phyloP scores from a whole-genome alignment of 2,888 invertebrate species.

The Mayetiola destructor region DNA sequence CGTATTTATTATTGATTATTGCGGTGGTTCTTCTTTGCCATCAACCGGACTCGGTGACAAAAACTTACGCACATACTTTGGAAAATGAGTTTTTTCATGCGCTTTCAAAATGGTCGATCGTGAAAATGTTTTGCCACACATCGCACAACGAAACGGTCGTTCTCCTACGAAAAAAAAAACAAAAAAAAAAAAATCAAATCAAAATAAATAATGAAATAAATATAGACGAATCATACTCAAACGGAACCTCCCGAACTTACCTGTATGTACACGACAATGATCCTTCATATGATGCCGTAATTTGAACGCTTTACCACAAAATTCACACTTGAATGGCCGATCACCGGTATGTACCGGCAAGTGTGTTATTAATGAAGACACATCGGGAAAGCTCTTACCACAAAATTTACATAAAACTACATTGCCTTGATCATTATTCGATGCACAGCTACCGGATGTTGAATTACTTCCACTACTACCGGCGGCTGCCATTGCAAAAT shows the following conservation, averaged over 20 bases:
- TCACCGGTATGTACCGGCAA: slow-evolving; percentile 82
- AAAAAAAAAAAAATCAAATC: no score
- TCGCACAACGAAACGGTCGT: slow-evolving; percentile 72
- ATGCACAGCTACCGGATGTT: slow-evolving; percentile 40
- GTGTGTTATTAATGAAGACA: slow-evolving; percentile 73
- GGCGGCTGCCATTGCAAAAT: slow-evolving; percentile 37
- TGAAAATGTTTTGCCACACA: slow-evolving; percentile 84
- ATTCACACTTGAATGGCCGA: slow-evolving; percentile 83
- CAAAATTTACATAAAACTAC: slow-evolving; percentile 85
- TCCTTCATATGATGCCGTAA: slow-evolving; percentile 88
- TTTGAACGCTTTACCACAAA: slow-evolving; percentile 87
- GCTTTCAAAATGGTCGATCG: slow-evolving; percentile 82
- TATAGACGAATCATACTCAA: no score
- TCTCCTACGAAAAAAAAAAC: slow-evolving; percentile 42
- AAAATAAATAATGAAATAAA: not conserved
- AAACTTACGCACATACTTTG: slow-evolving; percentile 80
- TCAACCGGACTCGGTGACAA: slow-evolving; percentile 75
- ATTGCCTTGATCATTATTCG: slow-evolving; percentile 47
- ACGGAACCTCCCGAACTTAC: slow-evolving; percentile 33
- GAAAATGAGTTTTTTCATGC: slow-evolving; percentile 85
- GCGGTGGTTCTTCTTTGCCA: slow-evolving; percentile 66
- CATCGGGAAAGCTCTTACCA: slow-evolving; percentile 83
- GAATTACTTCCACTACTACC: slow-evolving; percentile 31
- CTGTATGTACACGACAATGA: slow-evolving; percentile 84
- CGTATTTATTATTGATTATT: slow-evolving; percentile 38